Evolutionary conservation across 2,888 invertebrate species (phyloP).

Genomic region (Octonoba sinensis): DNA sequence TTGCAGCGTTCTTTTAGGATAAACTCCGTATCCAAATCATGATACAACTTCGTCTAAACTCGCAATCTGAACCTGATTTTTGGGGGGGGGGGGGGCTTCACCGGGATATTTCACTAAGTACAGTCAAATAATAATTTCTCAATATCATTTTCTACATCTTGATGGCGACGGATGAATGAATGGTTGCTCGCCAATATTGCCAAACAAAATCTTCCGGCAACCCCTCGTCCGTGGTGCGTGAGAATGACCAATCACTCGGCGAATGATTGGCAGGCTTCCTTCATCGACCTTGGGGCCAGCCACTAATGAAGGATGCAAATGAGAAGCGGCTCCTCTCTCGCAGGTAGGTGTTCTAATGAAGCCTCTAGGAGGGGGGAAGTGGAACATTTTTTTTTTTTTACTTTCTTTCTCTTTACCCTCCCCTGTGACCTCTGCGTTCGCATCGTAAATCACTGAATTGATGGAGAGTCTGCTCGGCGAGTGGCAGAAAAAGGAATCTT

Average conservation of each 20-base stretch:
- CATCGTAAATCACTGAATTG: conserved; percentile 54
- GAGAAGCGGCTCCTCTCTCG: conserved; percentile 30
- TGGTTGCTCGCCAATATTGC: too few relatives aligned
- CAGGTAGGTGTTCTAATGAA: conserved; percentile 64
- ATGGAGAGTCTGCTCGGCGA: conserved; percentile 11
- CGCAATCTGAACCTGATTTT: too few relatives aligned
- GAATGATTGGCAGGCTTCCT: conserved; percentile 62
- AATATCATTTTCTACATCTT: too few relatives aligned
- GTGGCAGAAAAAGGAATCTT: background rate
- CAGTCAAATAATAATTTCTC: too few relatives aligned
- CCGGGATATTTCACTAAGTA: too few relatives aligned
- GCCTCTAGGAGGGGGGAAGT: conserved; percentile 11
- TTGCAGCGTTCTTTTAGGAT: too few relatives aligned
- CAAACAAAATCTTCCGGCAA: background rate
- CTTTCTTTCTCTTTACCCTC: background rate
- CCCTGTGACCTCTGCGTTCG: conserved; percentile 45
- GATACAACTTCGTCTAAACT: too few relatives aligned
- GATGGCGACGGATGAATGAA: too few relatives aligned
- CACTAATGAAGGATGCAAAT: conserved; percentile 61
- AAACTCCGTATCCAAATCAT: too few relatives aligned
- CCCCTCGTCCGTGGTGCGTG: conserved; percentile 41
- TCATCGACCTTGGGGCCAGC: conserved; percentile 52
- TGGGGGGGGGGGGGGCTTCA: too few relatives aligned
- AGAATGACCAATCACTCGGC: conserved; percentile 57
- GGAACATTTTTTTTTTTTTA: conserved; percentile 8